Base-by-base conservation (phyloP, 2,888 invertebrate genomes). In the Polyommatus iphigenia region DNA sequence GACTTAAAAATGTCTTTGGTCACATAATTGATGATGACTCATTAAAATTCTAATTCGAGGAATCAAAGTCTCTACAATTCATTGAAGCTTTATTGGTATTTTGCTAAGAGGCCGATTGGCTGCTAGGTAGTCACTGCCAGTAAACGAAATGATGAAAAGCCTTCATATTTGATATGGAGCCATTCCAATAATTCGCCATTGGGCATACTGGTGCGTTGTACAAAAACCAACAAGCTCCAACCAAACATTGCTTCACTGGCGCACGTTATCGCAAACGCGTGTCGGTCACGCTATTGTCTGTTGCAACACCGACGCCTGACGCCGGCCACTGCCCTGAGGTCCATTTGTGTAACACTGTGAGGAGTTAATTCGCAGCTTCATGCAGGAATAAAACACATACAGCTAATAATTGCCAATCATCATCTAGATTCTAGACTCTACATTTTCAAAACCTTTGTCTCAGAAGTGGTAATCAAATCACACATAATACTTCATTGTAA, bases 251-350 rank as follows among this genome's bases (percentile, higher is more conserved):
- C 75, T 50, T 50, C 50, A 75, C 50, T 54, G 67, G 29, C 15
- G 75, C 75, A 54, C 29, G 75, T 73, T 73, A 73, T 46, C 73
- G 73, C 75, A 24, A 50, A 75, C 75, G 75, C 75, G 75, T 54
- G 50, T 75, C 50, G 75, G 75, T 75, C 75, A 75, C 75, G 75
- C 75, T 75, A 75, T 75, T 75, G 75, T 75, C 75, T 50, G 75
- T 75, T 75, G 54, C 75, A 75, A 75, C 75, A 29, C 75, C 73
- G 72, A 54, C 54, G 54, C 54, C 54, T 18, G 72, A 41, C 72
- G 10, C 24, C 29, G 15, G 67, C 67, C 29, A 32, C 29, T 67
- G 67, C 24, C 46, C 24, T 73, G 24, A 41, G 73, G 20, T 73
- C 24, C 41, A 46, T 73, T 73, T 73, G 67, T 67, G 67, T 32